A percentile compares a stretch with the other conserved stretches of the same genome.
Evolutionary conservation across 2,888 invertebrate genomes (phyloP).

Genomic region (Meteorus cinctellus): DNA sequence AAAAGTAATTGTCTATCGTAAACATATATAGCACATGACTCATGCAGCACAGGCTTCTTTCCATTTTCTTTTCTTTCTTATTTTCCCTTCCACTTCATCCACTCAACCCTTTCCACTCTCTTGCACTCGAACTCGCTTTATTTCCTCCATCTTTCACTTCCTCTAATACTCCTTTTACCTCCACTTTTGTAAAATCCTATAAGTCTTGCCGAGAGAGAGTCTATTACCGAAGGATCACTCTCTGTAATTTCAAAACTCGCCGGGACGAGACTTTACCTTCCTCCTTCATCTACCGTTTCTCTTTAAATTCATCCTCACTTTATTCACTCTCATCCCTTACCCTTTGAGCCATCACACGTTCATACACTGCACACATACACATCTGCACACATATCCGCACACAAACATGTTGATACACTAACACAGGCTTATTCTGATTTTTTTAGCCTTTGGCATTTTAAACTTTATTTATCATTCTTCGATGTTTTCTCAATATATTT

Average conservation of each 20-base stretch:
- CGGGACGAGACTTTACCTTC: slow-evolving; percentile 47
- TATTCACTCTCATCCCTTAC: slow-evolving; percentile 6
- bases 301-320: slow-evolving; percentile 14
- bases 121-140: not conserved
- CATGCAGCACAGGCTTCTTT: not conserved
- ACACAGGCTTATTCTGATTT: not conserved
- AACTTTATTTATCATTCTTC: too few relatives aligned
- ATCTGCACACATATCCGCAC: not conserved
- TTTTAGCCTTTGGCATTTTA: not conserved
- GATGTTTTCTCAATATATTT: too few relatives aligned
- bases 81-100: not conserved
- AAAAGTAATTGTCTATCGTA: slow-evolving; percentile 45
- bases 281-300: slow-evolving; percentile 21
- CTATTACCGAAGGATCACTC: slow-evolving; percentile 66
- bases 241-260: slow-evolving; percentile 67
- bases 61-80: slow-evolving; percentile 9
- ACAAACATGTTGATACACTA: not conserved
- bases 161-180: slow-evolving; percentile 41
- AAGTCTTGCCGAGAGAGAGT: slow-evolving; percentile 64
- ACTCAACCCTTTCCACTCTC: slow-evolving; percentile 12
- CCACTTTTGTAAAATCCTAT: slow-evolving; percentile 60
- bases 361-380: not conserved
- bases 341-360: not conserved
- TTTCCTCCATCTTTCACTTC: slow-evolving; percentile 19
- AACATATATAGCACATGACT: slow-evolving; percentile 18